Evolutionary conservation across 2,797 vertebrate species (phyloP), one percentile per base, ranked within the genome.

Genomic region (Hipposideros larvatus): DNA sequence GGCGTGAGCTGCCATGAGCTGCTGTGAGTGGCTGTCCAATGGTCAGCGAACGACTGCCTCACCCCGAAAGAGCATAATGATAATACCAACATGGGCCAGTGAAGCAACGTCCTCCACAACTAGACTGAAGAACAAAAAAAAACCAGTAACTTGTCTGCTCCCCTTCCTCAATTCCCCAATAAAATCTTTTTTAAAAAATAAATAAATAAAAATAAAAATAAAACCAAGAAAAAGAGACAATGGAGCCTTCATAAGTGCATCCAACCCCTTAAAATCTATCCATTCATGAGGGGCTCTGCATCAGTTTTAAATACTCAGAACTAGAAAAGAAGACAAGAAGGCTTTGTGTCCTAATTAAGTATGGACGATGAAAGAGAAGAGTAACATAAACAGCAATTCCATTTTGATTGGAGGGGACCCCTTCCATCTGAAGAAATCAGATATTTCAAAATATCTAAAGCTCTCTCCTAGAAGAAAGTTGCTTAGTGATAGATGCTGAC

Each of bases 281-380:
- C 7, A 6, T 41, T 74, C 46, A 13, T 13, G n/a, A 84, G 66
- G 26, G 26, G 18, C 15, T 75, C 3, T 0, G 0, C 11, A 19
- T 96, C 19, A 31, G 11, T 18, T 1, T 59, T 90, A 95, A 94
- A 43, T n/a, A 51, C 0, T 19, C 31, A 70, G 14, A 11, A 66
- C 15, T 22, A 87, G 19, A 43, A 78, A 85, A 88, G 34, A 37
- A 82, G 53, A 55, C n/a, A 92, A 77, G 43, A 74, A 31, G n/a
- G 5, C 34, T 57, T 88, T 78, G 28, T 71, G 26, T 88, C 22
- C 51, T 91, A 46, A 80, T 26, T 85, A 84, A 93, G 43, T 37
- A 73, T 85, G 87, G 48, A 11, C 34, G 51, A 2, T 87, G n/a
- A 96, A 37, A 28, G 21, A 86, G 78, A 61, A 92, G 90, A 94